Evolutionary conservation across 2,113 vertebrate species (phyloP).

Genomic region (Atrichornis clamosus): DNA sequence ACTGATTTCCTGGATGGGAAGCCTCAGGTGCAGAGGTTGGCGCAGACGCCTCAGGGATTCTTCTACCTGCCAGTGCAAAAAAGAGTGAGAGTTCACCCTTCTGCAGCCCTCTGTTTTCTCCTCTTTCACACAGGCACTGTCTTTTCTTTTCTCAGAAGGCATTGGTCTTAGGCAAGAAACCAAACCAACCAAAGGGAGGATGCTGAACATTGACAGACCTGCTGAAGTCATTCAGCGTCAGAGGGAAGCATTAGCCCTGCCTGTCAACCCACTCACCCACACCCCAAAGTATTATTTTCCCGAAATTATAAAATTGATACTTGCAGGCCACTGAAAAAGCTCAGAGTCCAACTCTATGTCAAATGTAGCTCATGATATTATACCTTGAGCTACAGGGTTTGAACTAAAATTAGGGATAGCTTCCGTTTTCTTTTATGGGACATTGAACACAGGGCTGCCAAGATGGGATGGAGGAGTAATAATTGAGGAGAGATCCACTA

Average conservation of each 20-base stretch:
- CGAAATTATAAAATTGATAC: not conserved
- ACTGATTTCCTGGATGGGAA: constrained; percentile 78
- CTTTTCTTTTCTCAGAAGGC: not conserved
- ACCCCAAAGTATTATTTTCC: not conserved
- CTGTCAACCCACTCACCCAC: accelerated
- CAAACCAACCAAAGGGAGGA: not conserved
- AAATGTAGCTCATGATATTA: not conserved
- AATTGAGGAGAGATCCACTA: not conserved
- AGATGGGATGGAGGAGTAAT: not conserved
- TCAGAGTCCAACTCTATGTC: not conserved
- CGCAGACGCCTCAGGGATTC: constrained; percentile 80
- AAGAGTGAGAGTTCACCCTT: not conserved
- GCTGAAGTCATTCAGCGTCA: not conserved
- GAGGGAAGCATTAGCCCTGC: not conserved
- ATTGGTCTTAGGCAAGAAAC: not conserved
- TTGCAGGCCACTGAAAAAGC: not conserved
- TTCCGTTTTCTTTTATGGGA: not conserved
- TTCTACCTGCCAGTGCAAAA: constrained; percentile 74
- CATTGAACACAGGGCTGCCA: not conserved
- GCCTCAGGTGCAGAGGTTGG: constrained; percentile 73
- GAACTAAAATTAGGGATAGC: not conserved
- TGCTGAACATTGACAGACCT: not conserved
- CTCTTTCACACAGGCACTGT: not conserved
- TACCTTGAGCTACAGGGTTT: not conserved
- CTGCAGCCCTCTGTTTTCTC: not conserved